phyloP scores from a whole-genome alignment of 1,140 invertebrate genomes.

The Bilobella aurantiaca region DNA sequence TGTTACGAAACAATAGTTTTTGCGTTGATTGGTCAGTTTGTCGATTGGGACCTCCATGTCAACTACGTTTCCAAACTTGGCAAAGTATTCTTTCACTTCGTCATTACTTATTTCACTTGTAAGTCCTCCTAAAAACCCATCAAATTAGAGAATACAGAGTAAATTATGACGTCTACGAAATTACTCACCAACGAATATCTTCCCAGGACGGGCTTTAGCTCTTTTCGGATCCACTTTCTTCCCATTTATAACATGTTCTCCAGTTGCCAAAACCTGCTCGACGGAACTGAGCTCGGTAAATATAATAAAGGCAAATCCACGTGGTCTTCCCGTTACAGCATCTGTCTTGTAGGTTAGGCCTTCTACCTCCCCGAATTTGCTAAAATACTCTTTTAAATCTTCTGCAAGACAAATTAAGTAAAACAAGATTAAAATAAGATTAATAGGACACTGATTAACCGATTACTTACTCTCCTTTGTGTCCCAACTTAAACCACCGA shows the following conservation, averaged over 20 bases:
- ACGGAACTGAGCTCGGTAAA: constrained; percentile 52
- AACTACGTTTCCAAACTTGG: constrained; percentile 52
- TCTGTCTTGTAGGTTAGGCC: constrained; percentile 56
- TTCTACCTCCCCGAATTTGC: constrained; percentile 53
- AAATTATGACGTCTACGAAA: background rate
- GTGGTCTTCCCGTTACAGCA: constrained; percentile 50
- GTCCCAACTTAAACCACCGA: constrained; percentile 44
- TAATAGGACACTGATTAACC: constrained; percentile 9
- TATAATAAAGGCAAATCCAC: constrained; percentile 61
- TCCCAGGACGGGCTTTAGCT: constrained; percentile 51
- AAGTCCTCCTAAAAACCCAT: constrained; percentile 40
- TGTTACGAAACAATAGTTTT: constrained; percentile 57
- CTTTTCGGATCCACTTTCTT: constrained; percentile 57
- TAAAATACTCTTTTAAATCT: constrained; percentile 52
- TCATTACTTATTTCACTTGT: constrained; percentile 53
- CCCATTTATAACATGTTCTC: constrained; percentile 52
- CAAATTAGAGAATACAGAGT: background rate
- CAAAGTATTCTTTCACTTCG: constrained; percentile 53
- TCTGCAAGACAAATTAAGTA: constrained; percentile 25
- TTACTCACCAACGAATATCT: constrained; percentile 52
- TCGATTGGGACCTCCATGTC: constrained; percentile 61
- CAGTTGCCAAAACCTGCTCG: constrained; percentile 47
- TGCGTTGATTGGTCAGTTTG: constrained; percentile 55
- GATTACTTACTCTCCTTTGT: constrained; percentile 40
- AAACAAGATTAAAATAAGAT: constrained; percentile 31